Base-by-base conservation (phyloP, 2,113 vertebrate genomes). In the Microtus montanus region DNA sequence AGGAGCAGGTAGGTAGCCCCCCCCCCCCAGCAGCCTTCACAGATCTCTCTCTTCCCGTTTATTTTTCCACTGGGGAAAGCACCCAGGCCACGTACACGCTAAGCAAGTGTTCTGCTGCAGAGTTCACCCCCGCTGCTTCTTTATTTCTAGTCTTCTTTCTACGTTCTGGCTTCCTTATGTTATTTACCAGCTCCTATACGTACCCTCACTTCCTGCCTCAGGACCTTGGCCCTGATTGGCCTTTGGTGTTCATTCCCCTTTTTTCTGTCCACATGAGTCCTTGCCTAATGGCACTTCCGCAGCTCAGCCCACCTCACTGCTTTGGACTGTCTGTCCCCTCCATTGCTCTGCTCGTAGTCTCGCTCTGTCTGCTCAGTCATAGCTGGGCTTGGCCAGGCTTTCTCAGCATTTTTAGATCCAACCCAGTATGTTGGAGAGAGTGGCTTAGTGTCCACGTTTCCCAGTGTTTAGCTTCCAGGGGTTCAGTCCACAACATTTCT, bases 1-100 rank as follows among this genome's bases (percentile, higher is more conserved):
- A 99, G 98, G 99, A 99, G 89, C 99, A 99, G 99, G 99, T 99
- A 95, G 0, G 97, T 7, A 0, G 33, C 15, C 6, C 17, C 54
- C 1, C 58, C 58, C 19, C 3, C 52, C 84, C 14, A 8, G n/a
- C 24, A 35, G 58, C 63, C 47, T 22, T 14, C 79, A 68, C 6
- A 38, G 64, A 24, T 68, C 41, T 95, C 28, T 41, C 19, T 63
- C 38, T 14, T 41, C 33, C 35, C 35, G 4, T 35, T 28, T 20
- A 33, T 74, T 38, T 63, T 20, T 17, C 20, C 12, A 28, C 3
- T 73, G 86, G 68, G 85, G 7, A 26, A 30, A 70, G 49, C 38
- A 54, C 68, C 47, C 49, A 38, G 8, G 47, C 35, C 47, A 3
- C 19, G 35, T 5, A 1, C 35, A 49, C 10, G 83, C 83, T 68